Conservation (phyloP, 2,888 invertebrate genomes). For the Cataglyphis livida region DNA sequence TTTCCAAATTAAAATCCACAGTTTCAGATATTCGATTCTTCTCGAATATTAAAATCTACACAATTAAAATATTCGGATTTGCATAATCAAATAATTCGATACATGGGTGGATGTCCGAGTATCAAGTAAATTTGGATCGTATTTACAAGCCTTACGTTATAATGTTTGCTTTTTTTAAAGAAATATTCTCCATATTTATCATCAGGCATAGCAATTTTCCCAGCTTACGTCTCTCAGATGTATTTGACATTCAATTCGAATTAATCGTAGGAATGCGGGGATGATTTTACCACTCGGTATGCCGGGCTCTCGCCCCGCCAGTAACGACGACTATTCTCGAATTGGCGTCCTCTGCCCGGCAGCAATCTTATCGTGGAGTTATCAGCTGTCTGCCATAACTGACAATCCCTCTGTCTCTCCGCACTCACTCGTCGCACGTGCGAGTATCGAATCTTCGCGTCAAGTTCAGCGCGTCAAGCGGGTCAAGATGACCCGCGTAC, state of each 20-base stretch:
- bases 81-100: neutral
- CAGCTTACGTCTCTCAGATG: neutral
- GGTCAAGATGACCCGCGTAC: slow-evolving; percentile 54
- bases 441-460: slow-evolving; percentile 53
- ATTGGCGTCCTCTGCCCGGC: neutral
- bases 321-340: slow-evolving; percentile 42
- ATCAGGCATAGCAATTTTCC: neutral
- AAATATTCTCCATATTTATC: neutral
- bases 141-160: neutral
- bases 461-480: slow-evolving; percentile 21
- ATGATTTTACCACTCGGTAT: slow-evolving; percentile 43
- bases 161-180: neutral
- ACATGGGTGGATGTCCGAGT: neutral
- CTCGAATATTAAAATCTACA: neutral
- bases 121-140: neutral
- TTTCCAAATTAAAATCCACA: neutral
- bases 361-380: slow-evolving; percentile 50
- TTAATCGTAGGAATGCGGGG: neutral
- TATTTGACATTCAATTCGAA: slow-evolving; percentile 1
- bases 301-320: slow-evolving; percentile 36
- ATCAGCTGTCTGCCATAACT: slow-evolving; percentile 56
- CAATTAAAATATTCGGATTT: neutral
- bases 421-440: slow-evolving; percentile 33
- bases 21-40: neutral
- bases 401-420: slow-evolving; percentile 35